These are phyloP conservation scores for Amiota minor DNA, from an alignment of 2,888 invertebrate genomes.

Conservation along the genomic window DNA sequence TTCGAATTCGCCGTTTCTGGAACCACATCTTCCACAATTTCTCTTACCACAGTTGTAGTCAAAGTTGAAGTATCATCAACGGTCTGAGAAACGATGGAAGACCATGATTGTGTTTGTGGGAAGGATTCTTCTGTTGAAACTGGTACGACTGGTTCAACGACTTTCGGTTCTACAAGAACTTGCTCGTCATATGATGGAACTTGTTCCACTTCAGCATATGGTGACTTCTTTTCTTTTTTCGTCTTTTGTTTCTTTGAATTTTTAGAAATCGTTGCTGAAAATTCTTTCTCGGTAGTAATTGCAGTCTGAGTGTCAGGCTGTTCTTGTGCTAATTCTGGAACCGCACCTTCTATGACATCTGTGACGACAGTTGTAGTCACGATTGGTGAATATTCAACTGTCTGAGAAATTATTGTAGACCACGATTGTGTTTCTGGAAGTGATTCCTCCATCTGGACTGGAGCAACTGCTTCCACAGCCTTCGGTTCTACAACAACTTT, in stretches of 20 bases:
- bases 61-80: not conserved
- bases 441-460: not conserved
- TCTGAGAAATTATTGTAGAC: conserved; percentile 41
- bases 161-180: not conserved
- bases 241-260: conserved; percentile 36
- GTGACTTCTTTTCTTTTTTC: conserved; percentile 41
- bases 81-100: conserved; percentile 3
- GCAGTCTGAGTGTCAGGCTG: not conserved
- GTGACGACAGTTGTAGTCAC: not conserved
- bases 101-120: not conserved
- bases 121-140: not conserved
- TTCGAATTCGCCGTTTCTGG: not conserved
- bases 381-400: not conserved
- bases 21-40: not conserved
- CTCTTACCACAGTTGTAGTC: not conserved
- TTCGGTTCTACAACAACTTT: not conserved
- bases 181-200: not conserved
- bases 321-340: not conserved
- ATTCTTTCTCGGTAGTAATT: not conserved
- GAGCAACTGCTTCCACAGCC: not conserved
- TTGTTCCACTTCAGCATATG: not conserved
- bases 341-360: conserved; percentile 21
- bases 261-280: not conserved
- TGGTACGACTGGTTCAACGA: not conserved
- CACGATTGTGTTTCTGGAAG: conserved; percentile 29